These are phyloP conservation scores for Hydra vulgaris DNA, from an alignment of 30 jellyfish, hydroid and myxozoan genomes.

Conservation along the genomic window DNA sequence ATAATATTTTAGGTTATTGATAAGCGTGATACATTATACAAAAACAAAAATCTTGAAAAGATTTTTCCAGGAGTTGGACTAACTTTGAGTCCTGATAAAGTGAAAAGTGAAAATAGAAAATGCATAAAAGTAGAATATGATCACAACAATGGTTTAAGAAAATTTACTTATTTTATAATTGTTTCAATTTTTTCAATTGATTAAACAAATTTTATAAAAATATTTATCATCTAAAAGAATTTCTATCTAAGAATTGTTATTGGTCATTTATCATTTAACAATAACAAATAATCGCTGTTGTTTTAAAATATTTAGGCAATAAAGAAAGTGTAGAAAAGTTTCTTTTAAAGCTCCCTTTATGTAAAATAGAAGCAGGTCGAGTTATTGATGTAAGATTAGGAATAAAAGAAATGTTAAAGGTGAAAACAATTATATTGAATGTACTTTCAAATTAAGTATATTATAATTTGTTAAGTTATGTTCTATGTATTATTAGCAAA, in stretches of 20 bases:
- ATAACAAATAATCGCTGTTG: background rate
- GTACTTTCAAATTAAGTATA: background rate
- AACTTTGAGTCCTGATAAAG: constrained; percentile 17
- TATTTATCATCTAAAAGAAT: too few relatives aligned
- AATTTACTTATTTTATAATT: too few relatives aligned
- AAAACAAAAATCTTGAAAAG: constrained; percentile 51
- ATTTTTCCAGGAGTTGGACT: constrained; percentile 75
- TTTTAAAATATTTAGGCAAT: constrained; percentile 15
- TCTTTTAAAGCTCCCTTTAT: constrained; percentile 50
- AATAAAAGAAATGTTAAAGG: constrained; percentile 47
- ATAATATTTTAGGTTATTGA: constrained; percentile 37
- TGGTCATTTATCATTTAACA: too few relatives aligned
- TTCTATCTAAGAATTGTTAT: too few relatives aligned
- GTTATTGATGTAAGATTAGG: constrained; percentile 52
- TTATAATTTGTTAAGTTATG: too few relatives aligned
- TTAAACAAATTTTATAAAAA: too few relatives aligned
- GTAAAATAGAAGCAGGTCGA: constrained; percentile 45
- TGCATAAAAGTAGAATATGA: constrained; percentile 25
- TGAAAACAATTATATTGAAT: too few relatives aligned
- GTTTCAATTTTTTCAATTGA: too few relatives aligned
- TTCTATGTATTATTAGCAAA: too few relatives aligned
- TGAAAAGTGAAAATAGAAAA: background rate
- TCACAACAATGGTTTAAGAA: background rate
- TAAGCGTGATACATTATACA: constrained; percentile 38
- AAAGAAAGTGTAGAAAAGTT: constrained; percentile 56